A percentile compares a stretch with the other conserved stretches of the same genome.
These are phyloP conservation scores for Anoura caudifer DNA, from an alignment of 2,113 vertebrate genomes.

Conservation along the genomic window DNA sequence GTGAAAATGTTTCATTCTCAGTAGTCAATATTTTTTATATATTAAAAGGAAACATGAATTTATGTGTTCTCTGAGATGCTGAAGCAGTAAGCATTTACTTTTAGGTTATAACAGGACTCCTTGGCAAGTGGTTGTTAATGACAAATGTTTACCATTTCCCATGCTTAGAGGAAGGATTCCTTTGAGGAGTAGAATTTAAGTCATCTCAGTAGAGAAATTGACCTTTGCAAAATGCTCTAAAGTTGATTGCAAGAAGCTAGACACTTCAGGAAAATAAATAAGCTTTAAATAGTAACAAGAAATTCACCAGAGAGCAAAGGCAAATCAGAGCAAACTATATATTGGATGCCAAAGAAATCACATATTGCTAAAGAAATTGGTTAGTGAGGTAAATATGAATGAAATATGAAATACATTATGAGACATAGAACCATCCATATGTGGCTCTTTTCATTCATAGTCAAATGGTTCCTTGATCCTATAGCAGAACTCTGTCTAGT, in stretches of 20 bases:
- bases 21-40: background rate
- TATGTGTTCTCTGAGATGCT: background rate
- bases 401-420: background rate
- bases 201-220: background rate
- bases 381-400: background rate
- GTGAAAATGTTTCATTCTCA: background rate
- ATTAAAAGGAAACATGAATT: background rate
- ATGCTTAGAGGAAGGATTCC: background rate
- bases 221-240: slow-evolving; percentile 47
- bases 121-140: background rate
- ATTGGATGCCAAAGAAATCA: background rate
- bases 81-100: background rate
- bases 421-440: background rate
- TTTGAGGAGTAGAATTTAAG: background rate
- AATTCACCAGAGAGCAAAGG: background rate
- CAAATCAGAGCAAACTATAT: background rate
- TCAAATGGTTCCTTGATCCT: background rate
- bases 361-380: background rate
- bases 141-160: slow-evolving; percentile 9
- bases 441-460: background rate
- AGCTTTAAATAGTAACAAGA: background rate
- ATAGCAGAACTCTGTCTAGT: background rate
- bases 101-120: background rate
- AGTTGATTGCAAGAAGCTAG: slow-evolving; percentile 3
- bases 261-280: slow-evolving; percentile 27